A percentile compares a stretch with the other conserved stretches of the same genome.
Evolutionary conservation across 2,888 invertebrate species (phyloP).

Genomic region (Catocala nupta): DNA sequence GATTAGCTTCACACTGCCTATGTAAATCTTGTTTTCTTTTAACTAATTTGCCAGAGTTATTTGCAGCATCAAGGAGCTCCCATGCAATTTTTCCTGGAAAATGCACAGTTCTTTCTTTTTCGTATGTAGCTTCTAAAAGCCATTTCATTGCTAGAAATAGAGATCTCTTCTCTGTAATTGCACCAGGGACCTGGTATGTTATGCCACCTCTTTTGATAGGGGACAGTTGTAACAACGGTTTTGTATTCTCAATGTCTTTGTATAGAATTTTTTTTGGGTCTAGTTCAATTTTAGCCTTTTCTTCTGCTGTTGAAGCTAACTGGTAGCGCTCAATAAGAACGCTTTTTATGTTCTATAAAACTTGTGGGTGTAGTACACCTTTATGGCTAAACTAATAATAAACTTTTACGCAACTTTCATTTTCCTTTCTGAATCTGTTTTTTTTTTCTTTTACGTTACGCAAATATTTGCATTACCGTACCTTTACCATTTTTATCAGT

Average conservation of each 20-base stretch:
- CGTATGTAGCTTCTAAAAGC: constrained; percentile 93
- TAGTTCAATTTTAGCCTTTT: constrained; percentile 90
- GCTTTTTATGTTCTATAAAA: constrained; percentile 94
- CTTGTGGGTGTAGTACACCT: too few relatives aligned
- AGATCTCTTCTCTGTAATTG: constrained; percentile 91
- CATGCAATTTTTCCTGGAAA: constrained; percentile 93
- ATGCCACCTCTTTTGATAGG: constrained; percentile 95
- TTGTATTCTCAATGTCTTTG: constrained; percentile 93
- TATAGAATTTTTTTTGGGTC: constrained; percentile 92
- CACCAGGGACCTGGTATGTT: constrained; percentile 97
- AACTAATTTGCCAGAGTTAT: constrained; percentile 94
- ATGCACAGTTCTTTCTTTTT: constrained; percentile 91
- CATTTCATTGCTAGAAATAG: constrained; percentile 96
- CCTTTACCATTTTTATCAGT: too few relatives aligned
- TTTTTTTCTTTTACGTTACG: too few relatives aligned
- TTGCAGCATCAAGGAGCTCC: constrained; percentile 95
- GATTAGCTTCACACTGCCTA: constrained; percentile 96
- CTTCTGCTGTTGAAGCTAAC: constrained; percentile 88
- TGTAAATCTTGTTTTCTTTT: constrained; percentile 97
- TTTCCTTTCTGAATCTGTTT: too few relatives aligned
- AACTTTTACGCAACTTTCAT: too few relatives aligned
- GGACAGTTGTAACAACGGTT: constrained; percentile 92
- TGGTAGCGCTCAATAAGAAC: constrained; percentile 94
- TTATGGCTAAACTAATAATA: too few relatives aligned
- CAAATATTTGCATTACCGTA: too few relatives aligned